These are phyloP conservation scores for Zaprionus vittiger DNA, from an alignment of 1,140 invertebrate genomes.

Conservation along the genomic window DNA sequence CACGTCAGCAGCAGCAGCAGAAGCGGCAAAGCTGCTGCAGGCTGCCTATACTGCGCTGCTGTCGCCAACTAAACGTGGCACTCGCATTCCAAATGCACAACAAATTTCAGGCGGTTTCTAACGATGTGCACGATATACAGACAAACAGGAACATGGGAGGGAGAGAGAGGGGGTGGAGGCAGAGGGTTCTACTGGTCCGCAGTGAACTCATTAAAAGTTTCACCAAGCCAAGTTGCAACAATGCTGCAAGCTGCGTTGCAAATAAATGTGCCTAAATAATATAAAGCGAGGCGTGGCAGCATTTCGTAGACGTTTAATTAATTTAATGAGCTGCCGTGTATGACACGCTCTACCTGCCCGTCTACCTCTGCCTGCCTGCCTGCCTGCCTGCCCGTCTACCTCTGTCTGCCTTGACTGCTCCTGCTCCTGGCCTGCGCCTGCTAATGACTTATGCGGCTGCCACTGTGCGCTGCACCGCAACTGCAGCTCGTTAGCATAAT, in stretches of 20 bases:
- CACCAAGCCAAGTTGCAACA: conserved; percentile 57
- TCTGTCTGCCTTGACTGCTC: not conserved
- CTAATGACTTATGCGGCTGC: conserved; percentile 45
- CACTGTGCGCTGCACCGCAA: not conserved
- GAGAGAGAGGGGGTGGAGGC: not conserved
- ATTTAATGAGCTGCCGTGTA: conserved; percentile 71
- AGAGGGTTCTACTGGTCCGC: conserved; percentile 41
- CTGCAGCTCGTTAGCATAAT: conserved; percentile 44
- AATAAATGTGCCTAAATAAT: conserved; percentile 50
- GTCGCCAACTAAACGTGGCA: conserved; percentile 36
- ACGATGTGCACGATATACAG: conserved; percentile 45
- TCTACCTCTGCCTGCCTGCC: not conserved
- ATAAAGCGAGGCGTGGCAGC: conserved; percentile 35
- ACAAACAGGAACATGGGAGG: not conserved
- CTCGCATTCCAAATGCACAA: conserved; percentile 60
- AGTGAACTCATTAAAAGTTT: conserved; percentile 81
- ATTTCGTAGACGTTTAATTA: conserved; percentile 65
- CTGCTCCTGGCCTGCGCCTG: not conserved
- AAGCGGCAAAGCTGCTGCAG: conserved; percentile 9
- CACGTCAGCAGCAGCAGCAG: conserved; percentile 52
- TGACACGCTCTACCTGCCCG: conserved; percentile 6
- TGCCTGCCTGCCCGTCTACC: too few relatives aligned
- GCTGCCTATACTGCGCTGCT: not conserved
- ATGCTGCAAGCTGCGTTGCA: conserved; percentile 55
- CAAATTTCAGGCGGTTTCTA: conserved; percentile 72